These are phyloP conservation scores for Samia ricini DNA, from an alignment of 1,140 invertebrate genomes.

Conservation along the genomic window DNA sequence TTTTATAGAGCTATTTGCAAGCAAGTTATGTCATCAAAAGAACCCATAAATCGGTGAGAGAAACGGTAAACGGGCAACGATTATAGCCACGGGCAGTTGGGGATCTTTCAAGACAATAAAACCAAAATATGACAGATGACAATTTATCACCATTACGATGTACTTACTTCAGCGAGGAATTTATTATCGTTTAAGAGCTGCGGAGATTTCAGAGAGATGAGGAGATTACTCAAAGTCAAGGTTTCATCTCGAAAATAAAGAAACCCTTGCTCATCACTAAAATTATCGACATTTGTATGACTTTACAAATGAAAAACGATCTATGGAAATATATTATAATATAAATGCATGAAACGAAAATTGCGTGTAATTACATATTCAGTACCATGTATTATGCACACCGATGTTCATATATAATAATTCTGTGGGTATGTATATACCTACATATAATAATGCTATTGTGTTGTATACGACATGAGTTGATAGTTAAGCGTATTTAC, in stretches of 20 bases:
- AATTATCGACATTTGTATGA: too few relatives aligned
- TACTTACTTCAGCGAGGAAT: slow-evolving; percentile 38
- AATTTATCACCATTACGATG: slow-evolving; percentile 44
- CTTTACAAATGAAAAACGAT: too few relatives aligned
- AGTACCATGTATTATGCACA: too few relatives aligned
- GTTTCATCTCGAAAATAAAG: slow-evolving; percentile 28
- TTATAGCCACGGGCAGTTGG: slow-evolving; percentile 34
- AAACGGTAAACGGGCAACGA: slow-evolving; percentile 48
- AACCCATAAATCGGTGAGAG: slow-evolving; percentile 49
- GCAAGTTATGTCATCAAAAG: slow-evolving; percentile 61
- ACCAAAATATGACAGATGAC: slow-evolving; percentile 44
- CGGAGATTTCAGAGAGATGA: slow-evolving; percentile 30
- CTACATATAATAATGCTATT: too few relatives aligned
- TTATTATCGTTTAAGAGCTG: slow-evolving; percentile 39
- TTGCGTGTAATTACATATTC: too few relatives aligned
- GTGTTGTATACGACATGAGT: too few relatives aligned
- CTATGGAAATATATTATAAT: too few relatives aligned
- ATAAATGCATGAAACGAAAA: too few relatives aligned
- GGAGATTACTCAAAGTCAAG: slow-evolving; percentile 42
- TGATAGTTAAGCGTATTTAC: too few relatives aligned
- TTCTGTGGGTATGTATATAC: too few relatives aligned
- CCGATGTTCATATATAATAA: too few relatives aligned
- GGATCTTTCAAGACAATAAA: slow-evolving; percentile 45
- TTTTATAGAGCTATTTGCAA: slow-evolving; percentile 62
- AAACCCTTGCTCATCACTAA: slow-evolving; percentile 7